phyloP scores from a whole-genome alignment of 2,113 vertebrate species.

The Pimephales promelas region DNA sequence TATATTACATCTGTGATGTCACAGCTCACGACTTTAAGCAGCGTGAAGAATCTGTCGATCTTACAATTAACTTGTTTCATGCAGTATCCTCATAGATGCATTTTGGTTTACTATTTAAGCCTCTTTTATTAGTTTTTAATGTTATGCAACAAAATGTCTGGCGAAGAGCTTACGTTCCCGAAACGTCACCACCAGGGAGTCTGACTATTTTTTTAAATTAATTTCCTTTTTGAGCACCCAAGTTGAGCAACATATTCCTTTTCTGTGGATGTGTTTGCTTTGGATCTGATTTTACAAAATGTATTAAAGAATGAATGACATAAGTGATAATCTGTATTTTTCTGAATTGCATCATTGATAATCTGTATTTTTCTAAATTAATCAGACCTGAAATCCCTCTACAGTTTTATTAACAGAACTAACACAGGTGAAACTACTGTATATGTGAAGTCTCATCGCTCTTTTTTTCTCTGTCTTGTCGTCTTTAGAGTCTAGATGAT shows the following conservation, averaged over 20 bases:
- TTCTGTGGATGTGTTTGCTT: too few species aligned
- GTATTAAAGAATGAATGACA: not conserved
- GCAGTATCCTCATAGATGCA: not conserved
- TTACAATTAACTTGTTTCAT: not conserved
- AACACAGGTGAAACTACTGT: not conserved
- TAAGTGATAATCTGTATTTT: not conserved
- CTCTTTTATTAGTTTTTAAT: not conserved
- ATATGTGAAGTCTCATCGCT: not conserved
- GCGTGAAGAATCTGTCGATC: not conserved
- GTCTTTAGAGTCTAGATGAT: conserved; percentile 88
- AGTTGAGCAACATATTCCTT: too few species aligned
- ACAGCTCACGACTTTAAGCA: not conserved
- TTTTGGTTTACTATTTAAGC: not conserved
- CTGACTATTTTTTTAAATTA: too few species aligned
- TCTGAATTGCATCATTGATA: not conserved
- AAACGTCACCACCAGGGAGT: too few species aligned
- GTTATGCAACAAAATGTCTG: not conserved
- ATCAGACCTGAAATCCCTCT: not conserved
- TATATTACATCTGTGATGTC: not conserved
- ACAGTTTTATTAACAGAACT: not conserved
- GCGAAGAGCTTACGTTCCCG: too few species aligned
- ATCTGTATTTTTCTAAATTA: conserved; percentile 1
- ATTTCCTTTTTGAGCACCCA: too few species aligned
- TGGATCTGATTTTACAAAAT: too few species aligned
- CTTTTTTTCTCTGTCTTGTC: not conserved